Conservation (phyloP, 1,140 invertebrate genomes). For the Augochlora pura region DNA sequence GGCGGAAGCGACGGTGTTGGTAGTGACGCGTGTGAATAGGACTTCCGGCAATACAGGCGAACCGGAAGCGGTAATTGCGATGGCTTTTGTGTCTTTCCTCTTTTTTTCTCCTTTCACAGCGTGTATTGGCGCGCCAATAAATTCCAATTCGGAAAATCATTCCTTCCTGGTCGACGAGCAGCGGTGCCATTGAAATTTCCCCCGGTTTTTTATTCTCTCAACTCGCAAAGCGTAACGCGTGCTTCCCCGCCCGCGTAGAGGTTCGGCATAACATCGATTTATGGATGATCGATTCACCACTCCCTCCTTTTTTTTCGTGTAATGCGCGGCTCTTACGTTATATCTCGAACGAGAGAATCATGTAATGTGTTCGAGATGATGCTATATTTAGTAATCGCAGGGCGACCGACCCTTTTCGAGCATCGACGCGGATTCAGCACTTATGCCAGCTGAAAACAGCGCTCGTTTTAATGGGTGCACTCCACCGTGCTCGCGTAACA, state of each 20-base stretch:
- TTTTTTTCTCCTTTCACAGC: neutral
- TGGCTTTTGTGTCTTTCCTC: conserved; percentile 45
- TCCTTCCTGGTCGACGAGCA: conserved; percentile 4
- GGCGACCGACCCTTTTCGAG: neutral
- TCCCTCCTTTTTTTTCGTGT: neutral
- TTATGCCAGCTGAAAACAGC: neutral
- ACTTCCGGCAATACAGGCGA: conserved; percentile 63
- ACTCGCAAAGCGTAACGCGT: neutral
- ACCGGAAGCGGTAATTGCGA: conserved; percentile 67
- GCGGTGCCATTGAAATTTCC: conserved; percentile 1
- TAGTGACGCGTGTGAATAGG: conserved; percentile 69
- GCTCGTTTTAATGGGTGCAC: neutral
- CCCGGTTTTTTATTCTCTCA: conserved; percentile 5
- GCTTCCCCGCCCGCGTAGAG: too few species aligned
- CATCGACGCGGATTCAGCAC: neutral
- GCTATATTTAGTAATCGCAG: neutral
- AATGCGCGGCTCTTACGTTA: neutral
- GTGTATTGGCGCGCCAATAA: conserved; percentile 36
- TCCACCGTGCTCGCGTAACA: neutral
- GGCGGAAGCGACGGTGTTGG: conserved; percentile 68
- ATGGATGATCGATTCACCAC: too few species aligned
- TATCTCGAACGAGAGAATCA: neutral
- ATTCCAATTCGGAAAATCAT: conserved; percentile 46
- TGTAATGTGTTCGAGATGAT: neutral
- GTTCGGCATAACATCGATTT: too few species aligned